Evolutionary conservation across 2,113 vertebrate species (phyloP), one percentile per base, ranked within the genome.

Genomic region (Cebus imitator): DNA sequence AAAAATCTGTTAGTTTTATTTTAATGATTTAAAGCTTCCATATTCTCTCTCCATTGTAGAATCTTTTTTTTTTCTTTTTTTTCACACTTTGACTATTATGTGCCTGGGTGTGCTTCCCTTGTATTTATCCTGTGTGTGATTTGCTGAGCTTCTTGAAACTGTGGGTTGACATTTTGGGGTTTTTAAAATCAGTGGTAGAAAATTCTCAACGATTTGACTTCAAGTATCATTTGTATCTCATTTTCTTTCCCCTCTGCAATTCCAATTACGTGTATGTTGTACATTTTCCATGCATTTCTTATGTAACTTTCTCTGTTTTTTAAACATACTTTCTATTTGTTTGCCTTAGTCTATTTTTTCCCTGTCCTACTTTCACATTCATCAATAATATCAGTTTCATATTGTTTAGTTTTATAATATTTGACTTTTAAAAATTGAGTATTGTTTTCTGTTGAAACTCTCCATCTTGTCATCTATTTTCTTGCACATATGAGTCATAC

Each of bases 201-300:
- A 87, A 90, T 76, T 70, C 16, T 83, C 35, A 83, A 6, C n/a
- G 4, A 58, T 97, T 94, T 87, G 27, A 93, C 35, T 87, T 94
- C 5, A 95, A 32, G 14, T 70, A n/a, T 70, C 87, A 90, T 32
- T 94, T 35, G 1, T 78, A 52, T 90, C 5, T 83, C 18, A 78
- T 91, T 93, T 30, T 93, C 2, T 91, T 52, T 87, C 4, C 5
- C 14, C 5, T 50, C 32, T 81, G 35, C 40, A n/a, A 76, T 23
- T 78, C 37, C 48, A 80, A 37, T 61, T 66, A 52, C 21, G 58
- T 52, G 52, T 73, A 35, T 58, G 16, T 40, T 93, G 58, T 18
- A 70, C 5, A 11, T 64, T 90, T 87, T 21, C 21, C 6, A 52
- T 76, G 5, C 35, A 43, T 50, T 52, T 81, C 55, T 30, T 76